Base-by-base conservation (phyloP, 1,140 invertebrate genomes). In the Lasioglossum baleicum region DNA sequence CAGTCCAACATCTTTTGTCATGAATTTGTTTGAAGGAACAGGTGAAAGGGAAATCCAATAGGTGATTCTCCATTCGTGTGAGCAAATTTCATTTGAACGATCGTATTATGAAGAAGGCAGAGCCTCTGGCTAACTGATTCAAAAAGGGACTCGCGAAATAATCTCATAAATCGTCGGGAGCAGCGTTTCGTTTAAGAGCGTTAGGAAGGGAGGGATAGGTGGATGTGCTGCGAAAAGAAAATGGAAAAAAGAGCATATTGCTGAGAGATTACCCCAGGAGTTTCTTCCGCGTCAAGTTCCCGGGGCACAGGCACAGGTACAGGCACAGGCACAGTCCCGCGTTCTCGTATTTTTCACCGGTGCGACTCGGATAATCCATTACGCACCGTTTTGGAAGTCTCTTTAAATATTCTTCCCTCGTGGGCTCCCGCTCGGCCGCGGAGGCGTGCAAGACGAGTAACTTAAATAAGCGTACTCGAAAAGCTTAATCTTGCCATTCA, bases 401-500 rank as follows among this genome's bases (percentile, higher is more conserved):
- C 78, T 22, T 48, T 53, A 35, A 80, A 80, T 68, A 75, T 80
- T 75, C 78, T 61, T 75, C 31, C 48, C 15, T 31, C 67, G 67
- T 56, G 67, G 35, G 68, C 48, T 68, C 42, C 60, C 1, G 68
- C 48, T 68, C 42, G 60, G 11, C 35, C 5, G 44, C 8, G 17
- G 58, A 4, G 72, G 42, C 56, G 78, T 20, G 42, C 64, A 61
- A 35, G 76, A 58, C 76, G 76, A 79, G 69, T 65, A 73, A 79
- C 76, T 79, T 79, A 73, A 79, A 79, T 72, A 73, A 79, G 69
- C 76, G 44, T 58, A 66, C 76, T 65, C 76, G 70, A 22, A 58
- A 73, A 73, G 76, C 76, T 73, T 79, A 80, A 74, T 75, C 78
- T 67, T 68, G 40, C 69, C 51, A 81, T 81, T 81, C 79, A 81